These are phyloP conservation scores for Kuschelorhynchus macadamiae DNA, from an alignment of 2,888 invertebrate species.

Conservation along the genomic window DNA sequence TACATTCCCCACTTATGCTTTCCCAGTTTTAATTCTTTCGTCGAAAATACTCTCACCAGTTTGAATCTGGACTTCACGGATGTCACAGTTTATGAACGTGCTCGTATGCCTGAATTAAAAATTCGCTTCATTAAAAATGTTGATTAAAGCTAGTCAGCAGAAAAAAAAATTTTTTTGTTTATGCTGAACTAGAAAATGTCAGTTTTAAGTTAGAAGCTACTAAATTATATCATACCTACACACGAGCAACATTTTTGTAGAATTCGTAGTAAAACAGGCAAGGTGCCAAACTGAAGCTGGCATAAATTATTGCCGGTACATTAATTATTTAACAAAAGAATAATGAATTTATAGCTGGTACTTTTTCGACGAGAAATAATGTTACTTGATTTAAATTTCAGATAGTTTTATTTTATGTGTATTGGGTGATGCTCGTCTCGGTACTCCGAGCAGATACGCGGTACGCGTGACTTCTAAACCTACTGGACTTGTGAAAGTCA, in stretches of 20 bases:
- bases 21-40: background rate
- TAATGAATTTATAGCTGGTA: conserved; percentile 21
- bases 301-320: conserved; percentile 23
- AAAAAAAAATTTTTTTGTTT: background rate
- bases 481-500: too few relatives aligned
- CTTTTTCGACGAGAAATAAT: conserved; percentile 3
- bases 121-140: too few relatives aligned
- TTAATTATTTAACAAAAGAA: conserved; percentile 38
- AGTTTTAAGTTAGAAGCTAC: background rate
- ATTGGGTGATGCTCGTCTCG: background rate
- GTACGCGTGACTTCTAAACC: too few relatives aligned
- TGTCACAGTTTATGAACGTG: too few relatives aligned
- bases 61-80: background rate
- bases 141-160: background rate
- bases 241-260: conserved; percentile 23
- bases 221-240: conserved; percentile 3
- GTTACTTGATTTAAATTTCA: conserved; percentile 5
- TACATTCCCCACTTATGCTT: conserved; percentile 15
- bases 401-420: background rate
- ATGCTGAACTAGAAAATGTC: background rate
- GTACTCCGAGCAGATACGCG: too few relatives aligned
- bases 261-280: conserved; percentile 30
- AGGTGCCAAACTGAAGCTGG: conserved; percentile 31
- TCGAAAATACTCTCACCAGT: conserved; percentile 5
- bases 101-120: too few relatives aligned